Base-by-base conservation (phyloP, 2,888 invertebrate genomes). In the Pyrrhia umbra region DNA sequence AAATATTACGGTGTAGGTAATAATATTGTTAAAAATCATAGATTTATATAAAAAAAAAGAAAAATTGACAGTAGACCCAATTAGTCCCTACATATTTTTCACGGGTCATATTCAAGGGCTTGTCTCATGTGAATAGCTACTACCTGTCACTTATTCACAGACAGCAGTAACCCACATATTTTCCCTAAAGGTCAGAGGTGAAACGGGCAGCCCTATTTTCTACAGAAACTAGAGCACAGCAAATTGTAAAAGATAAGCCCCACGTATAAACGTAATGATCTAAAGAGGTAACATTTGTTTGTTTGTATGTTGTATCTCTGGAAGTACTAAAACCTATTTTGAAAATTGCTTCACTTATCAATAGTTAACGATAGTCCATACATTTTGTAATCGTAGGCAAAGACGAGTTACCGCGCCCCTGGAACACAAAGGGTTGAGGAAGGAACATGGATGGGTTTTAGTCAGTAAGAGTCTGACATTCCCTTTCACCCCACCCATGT, bases 101-200 rank as follows among this genome's bases (percentile, higher is more conserved):
- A 10, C 20, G 8, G 2, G 0, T 2, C n/a, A 21, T 21, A 13
- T 25, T n/a, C 10, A 27, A 61, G 21, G 13, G 9, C 5, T 42
- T 37, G 39, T 18, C 18, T 30, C 3, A 4, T n/a, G 9, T 27
- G 9, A 69, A 54, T 69, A 10, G n/a, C 27, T 2, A 30, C n/a
- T 20, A 57, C 46, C 47, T 49, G 65, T 52, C 68, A 20, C 18
- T 20, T 39, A 20, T 47, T 15, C n/a, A 20, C 20, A 8, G 71
- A 57, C 64, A 68, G 43, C 30, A 30, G n/a, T 37, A 47, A 20
- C 46, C 27, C 15, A 70, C 70, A 55, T 55, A 16, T 52, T 52
- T 63, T 63, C 30, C 20, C 6, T 27, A 21, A 49, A 64, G 65
- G 51, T 57, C 42, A 8, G 8, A 34, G 51, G 27, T 71, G 18